A percentile compares a stretch with the other conserved stretches of the same genome.
These are phyloP conservation scores for Ceramica pisi DNA, from an alignment of 2,888 invertebrate genomes.

Conservation along the genomic window DNA sequence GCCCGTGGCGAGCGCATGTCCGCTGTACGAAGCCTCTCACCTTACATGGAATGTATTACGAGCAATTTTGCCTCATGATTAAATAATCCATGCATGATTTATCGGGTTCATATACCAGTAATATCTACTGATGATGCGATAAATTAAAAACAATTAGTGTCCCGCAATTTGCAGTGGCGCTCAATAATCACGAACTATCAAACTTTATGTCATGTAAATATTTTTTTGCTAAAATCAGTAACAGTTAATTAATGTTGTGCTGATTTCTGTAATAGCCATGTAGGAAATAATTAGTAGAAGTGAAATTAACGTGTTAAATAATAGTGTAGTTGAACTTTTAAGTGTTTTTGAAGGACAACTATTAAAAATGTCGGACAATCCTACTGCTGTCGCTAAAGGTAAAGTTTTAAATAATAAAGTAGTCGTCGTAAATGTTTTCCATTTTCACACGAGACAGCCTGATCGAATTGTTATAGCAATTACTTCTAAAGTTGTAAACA, in stretches of 20 bases:
- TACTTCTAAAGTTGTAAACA: constrained; percentile 8
- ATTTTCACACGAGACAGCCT: constrained; percentile 33
- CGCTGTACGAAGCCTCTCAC: constrained; percentile 52
- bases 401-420: constrained; percentile 61
- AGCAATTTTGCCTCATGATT: constrained; percentile 36
- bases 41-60: constrained; percentile 68
- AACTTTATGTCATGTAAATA: constrained; percentile 45
- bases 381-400: constrained; percentile 81
- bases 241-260: constrained; percentile 43
- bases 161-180: constrained; percentile 35
- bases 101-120: constrained; percentile 23
- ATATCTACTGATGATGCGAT: constrained; percentile 30
- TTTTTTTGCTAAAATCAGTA: constrained; percentile 15
- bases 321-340: constrained; percentile 63
- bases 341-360: constrained; percentile 61
- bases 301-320: constrained; percentile 60
- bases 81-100: constrained; percentile 43
- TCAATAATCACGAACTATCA: constrained; percentile 32
- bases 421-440: constrained; percentile 16
- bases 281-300: constrained; percentile 44
- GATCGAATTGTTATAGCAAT: constrained; percentile 19
- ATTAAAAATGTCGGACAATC: constrained; percentile 78
- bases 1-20: constrained; percentile 70
- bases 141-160: constrained; percentile 16
- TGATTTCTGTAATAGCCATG: constrained; percentile 32